phyloP scores from a whole-genome alignment of 2,888 invertebrate genomes.

The Drosophila picticornis region DNA sequence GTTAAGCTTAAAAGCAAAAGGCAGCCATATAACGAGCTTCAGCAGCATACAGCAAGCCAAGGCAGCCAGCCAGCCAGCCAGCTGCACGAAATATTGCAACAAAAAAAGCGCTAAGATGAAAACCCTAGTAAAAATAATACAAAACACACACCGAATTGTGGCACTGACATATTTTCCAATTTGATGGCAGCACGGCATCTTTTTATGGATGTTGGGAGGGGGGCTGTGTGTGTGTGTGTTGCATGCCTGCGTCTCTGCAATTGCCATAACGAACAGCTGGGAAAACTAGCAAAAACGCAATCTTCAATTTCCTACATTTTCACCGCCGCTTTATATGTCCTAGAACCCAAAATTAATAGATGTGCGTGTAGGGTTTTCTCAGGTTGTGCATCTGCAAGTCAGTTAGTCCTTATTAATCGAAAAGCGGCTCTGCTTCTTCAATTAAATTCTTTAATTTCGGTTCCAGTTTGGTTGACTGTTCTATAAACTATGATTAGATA shows the following conservation, averaged over 20 bases:
- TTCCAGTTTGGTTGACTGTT: not conserved
- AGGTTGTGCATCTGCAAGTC: not conserved
- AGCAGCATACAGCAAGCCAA: conserved; percentile 10
- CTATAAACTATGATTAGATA: not conserved
- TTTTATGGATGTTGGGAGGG: not conserved
- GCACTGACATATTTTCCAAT: conserved; percentile 79
- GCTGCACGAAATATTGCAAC: conserved; percentile 65
- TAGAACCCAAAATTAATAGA: not conserved
- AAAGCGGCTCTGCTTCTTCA: not conserved
- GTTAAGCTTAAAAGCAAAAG: conserved; percentile 64
- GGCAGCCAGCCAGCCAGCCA: conserved; percentile 6
- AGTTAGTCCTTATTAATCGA: not conserved
- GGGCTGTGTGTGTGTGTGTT: conserved; percentile 16
- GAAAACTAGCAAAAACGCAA: conserved; percentile 13
- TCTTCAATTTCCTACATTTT: conserved; percentile 43
- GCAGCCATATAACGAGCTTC: conserved; percentile 51
- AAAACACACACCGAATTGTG: conserved; percentile 60
- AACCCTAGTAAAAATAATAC: conserved; percentile 28
- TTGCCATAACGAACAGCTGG: conserved; percentile 40
- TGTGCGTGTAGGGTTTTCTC: not conserved
- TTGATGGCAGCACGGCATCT: conserved; percentile 47
- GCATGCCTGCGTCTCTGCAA: conserved; percentile 36
- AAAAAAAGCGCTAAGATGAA: not conserved
- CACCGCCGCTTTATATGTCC: not conserved
- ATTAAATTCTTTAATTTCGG: not conserved